Percentiles rank a stretch among this genome's conserved stretches.
These are phyloP conservation scores for Aricia agestis DNA, from an alignment of 1,140 invertebrate genomes.

Conservation along the genomic window DNA sequence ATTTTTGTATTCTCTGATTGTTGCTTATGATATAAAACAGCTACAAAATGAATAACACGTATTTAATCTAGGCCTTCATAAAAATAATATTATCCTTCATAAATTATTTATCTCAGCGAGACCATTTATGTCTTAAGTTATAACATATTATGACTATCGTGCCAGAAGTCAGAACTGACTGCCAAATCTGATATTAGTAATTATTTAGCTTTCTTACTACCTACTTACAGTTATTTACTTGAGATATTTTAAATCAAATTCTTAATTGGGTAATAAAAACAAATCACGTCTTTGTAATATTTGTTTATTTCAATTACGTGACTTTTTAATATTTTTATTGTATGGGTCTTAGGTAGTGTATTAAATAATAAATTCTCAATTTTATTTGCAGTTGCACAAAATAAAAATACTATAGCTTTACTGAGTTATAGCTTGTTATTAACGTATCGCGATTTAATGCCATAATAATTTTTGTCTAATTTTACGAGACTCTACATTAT, in stretches of 20 bases:
- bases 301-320: background rate
- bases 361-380: no score
- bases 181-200: constrained; percentile 8
- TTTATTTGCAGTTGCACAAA: no score
- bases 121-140: background rate
- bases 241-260: no score
- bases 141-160: constrained; percentile 4
- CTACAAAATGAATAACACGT: background rate
- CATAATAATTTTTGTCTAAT: no score
- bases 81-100: background rate
- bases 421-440: no score
- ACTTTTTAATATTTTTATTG: background rate
- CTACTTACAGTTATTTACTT: no score
- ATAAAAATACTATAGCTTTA: no score
- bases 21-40: background rate
- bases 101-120: constrained; percentile 2
- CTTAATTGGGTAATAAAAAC: background rate
- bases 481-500: background rate
- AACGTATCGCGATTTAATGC: no score
- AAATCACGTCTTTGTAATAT: background rate
- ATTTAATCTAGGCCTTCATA: background rate
- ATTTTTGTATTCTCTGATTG: background rate
- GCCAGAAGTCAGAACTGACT: background rate
- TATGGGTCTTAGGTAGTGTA: background rate
- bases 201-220: background rate